Evolutionary conservation across 2,888 invertebrate species (phyloP).

Genomic region (Drosophila atripex): DNA sequence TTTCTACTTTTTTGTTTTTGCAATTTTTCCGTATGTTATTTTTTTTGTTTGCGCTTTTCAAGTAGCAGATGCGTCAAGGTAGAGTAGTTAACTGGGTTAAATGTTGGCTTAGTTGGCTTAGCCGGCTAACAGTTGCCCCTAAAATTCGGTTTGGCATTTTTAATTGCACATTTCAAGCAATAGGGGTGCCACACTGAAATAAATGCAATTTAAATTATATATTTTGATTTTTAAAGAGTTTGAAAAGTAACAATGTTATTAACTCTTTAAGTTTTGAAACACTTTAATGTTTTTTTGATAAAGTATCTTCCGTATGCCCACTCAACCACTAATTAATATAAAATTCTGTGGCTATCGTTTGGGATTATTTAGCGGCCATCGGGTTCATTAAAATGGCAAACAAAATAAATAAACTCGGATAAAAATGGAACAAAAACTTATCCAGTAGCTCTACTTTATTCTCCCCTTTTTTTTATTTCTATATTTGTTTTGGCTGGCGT

Average conservation of each 20-base stretch:
- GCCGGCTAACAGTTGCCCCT: conserved; percentile 17
- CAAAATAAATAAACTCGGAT: conserved; percentile 27
- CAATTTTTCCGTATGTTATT: not conserved
- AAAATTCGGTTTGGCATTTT: conserved; percentile 36
- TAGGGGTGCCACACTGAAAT: not conserved
- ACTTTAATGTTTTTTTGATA: not conserved
- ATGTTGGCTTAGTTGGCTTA: conserved; percentile 46
- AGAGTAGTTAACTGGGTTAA: conserved; percentile 45
- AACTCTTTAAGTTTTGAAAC: not conserved
- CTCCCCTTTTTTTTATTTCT: conserved; percentile 13
- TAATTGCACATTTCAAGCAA: too few relatives aligned
- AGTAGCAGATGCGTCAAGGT: conserved; percentile 40
- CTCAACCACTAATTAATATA: conserved; percentile 42
- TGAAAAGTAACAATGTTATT: too few relatives aligned
- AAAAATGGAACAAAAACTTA: conserved; percentile 18
- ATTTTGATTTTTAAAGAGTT: not conserved
- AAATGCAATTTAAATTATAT: not conserved
- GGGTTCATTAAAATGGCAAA: conserved; percentile 66
- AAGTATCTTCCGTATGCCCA: not conserved
- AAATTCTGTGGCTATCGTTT: conserved; percentile 19
- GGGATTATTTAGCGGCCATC: conserved; percentile 26
- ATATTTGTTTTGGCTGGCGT: conserved; percentile 9
- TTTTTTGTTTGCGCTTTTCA: conserved; percentile 25
- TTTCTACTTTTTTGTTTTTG: conserved; percentile 22
- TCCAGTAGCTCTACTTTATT: conserved; percentile 25